Evolutionary conservation across 2,888 invertebrate genomes (phyloP), one percentile per base, ranked within the genome.

Genomic region (Aphrophora alni): DNA sequence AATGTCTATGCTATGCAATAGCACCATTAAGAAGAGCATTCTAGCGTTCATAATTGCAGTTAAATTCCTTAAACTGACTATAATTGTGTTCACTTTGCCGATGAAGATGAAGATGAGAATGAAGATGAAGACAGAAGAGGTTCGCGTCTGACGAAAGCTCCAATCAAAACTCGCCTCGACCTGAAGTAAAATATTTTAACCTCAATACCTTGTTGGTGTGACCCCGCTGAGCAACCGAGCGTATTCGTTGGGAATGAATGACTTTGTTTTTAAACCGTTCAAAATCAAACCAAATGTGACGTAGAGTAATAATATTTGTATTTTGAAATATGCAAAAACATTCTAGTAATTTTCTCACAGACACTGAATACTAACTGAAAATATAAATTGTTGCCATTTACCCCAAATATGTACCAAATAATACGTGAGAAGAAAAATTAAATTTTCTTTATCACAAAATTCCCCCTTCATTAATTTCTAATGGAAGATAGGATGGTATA

Each of bases 151-250:
- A 44, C 17, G 44, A 7, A 21, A 21, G 21, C 21, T 21, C 21
- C 59, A 59, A 59, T 59, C 21, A 59, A 21, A 59, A 59, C 59
- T 59, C 59, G 59, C 59, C 59, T 59, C 59, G 59, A 59, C 59
- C 59, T 21, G 8, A 59, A 59, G 21, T 5, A 8, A 5, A 33
- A 3, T 33, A 33, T 33, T 33, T 8, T 44, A 59, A 59, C 59
- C 59, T 59, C 59, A 59, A 59, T 59, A n/a, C 21, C 5, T 21
- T 5, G 21, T 21, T 59, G n/a, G 44, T 44, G 75, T 44, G 75
- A 75, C 44, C 51, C 51, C 75, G 26, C 75, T 59, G 21, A 0
- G 68, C 51, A 27, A 5, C 51, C 75, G 21, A 51, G 59, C 59
- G 75, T 59, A 38, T 14, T 14, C 44, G 44, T 33, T 17, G 44